A percentile compares a stretch with the other conserved stretches of the same genome.
Evolutionary conservation across 2,113 vertebrate genomes (phyloP).

Genomic region (Proteles cristata): DNA sequence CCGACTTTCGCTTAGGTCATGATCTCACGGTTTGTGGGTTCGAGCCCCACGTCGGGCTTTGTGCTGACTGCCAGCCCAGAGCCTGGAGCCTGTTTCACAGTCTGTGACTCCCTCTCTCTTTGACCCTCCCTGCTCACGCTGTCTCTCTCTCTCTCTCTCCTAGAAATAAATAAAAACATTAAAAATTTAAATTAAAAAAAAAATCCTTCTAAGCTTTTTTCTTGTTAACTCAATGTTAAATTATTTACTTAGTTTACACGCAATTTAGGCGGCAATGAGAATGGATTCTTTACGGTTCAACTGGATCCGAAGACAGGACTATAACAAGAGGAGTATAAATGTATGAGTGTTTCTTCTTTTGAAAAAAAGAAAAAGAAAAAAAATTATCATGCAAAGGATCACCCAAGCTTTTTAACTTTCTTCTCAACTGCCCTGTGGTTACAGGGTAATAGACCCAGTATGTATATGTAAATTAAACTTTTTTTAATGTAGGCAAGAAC

Average conservation of each 20-base stretch:
- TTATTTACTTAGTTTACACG: background rate
- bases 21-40: too few relatives aligned
- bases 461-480: background rate
- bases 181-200: too few relatives aligned
- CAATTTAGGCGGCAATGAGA: background rate
- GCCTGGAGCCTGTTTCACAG: too few relatives aligned
- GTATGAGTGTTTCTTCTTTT: background rate
- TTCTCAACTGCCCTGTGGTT: background rate
- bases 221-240: background rate
- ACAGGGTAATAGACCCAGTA: background rate
- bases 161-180: too few relatives aligned
- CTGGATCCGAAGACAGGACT: background rate
- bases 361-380: background rate
- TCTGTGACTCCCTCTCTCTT: too few relatives aligned
- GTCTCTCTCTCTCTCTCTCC: too few relatives aligned
- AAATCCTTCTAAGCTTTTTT: background rate
- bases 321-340: background rate
- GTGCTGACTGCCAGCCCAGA: too few relatives aligned
- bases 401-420: background rate
- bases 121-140: too few relatives aligned
- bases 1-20: too few relatives aligned
- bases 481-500: background rate
- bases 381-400: background rate
- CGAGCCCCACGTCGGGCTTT: too few relatives aligned
- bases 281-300: background rate